Conservation (phyloP, 2,797 vertebrate genomes). For the Falco peregrinus region DNA sequence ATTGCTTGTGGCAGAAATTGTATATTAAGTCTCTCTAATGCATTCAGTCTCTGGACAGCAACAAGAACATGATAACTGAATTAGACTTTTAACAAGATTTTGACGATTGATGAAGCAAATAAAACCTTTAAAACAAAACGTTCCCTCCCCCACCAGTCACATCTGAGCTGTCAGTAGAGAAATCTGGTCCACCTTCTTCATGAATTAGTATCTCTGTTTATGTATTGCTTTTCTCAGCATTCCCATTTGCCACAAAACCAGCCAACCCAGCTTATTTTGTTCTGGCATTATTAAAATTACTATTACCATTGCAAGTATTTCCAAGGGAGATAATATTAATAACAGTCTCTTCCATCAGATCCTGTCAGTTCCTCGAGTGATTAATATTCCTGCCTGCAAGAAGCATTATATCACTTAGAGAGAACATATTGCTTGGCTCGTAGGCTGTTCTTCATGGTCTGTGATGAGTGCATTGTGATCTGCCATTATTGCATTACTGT, state of each 20-base stretch:
- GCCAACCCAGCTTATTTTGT: conserved; percentile 23
- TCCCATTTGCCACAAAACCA: neutral
- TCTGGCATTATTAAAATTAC: conserved; percentile 63
- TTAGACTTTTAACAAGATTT: conserved; percentile 67
- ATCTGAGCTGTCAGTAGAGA: conserved; percentile 17
- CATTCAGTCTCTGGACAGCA: conserved; percentile 47
- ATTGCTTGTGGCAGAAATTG: conserved; percentile 52
- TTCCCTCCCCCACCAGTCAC: neutral
- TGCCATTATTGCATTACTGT: conserved; percentile 53
- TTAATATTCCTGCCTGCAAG: conserved; percentile 65
- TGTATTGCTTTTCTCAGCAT: conserved; percentile 2
- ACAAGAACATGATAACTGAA: conserved; percentile 45
- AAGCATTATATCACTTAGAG: conserved; percentile 42
- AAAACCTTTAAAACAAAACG: neutral
- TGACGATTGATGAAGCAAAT: conserved; percentile 65
- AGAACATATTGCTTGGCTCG: conserved; percentile 52
- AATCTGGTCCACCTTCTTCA: conserved; percentile 6
- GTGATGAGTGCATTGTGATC: conserved; percentile 48
- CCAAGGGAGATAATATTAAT: conserved; percentile 55
- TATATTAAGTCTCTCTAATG: conserved; percentile 15
- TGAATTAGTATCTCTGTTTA: conserved; percentile 43
- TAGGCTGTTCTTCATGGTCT: conserved; percentile 42
- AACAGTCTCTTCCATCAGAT: conserved; percentile 53
- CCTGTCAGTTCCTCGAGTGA: conserved; percentile 46
- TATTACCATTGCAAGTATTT: conserved; percentile 71